Percentiles rank a stretch among this genome's conserved stretches.
These are phyloP conservation scores for Heptranchias perlo DNA, from an alignment of 2,113 vertebrate species.

Conservation along the genomic window DNA sequence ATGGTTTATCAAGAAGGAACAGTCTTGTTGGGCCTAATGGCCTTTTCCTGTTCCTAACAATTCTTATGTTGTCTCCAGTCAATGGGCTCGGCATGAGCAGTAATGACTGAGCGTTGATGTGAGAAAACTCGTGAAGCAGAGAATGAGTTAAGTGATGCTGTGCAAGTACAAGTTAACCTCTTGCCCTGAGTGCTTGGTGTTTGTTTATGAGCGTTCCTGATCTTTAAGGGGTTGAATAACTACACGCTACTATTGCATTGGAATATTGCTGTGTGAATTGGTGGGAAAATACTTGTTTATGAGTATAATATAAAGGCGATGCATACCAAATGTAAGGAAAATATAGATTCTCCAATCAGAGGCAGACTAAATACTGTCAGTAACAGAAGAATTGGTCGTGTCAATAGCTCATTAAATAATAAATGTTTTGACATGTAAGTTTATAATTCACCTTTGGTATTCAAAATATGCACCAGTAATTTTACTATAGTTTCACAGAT, in stretches of 20 bases:
- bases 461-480: neutral
- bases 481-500: neutral
- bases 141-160: neutral
- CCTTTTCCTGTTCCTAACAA: neutral
- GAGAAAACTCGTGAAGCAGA: neutral
- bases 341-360: neutral
- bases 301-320: neutral
- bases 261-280: neutral
- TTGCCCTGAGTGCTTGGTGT: neutral
- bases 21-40: neutral
- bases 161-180: neutral
- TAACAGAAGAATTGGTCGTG: neutral
- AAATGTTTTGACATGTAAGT: slow-evolving; percentile 11
- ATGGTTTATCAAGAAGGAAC: neutral
- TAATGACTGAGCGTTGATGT: neutral
- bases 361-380: neutral
- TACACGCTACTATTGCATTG: too few species aligned
- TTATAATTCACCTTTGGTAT: neutral
- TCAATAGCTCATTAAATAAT: neutral
- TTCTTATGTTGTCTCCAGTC: neutral
- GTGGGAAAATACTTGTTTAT: slow-evolving; percentile 23
- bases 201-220: neutral
- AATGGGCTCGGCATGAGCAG: neutral
- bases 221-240: neutral
- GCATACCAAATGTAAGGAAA: neutral